These are phyloP conservation scores for Daktulosphaira vitifoliae DNA, from an alignment of 1,140 invertebrate genomes.

Conservation along the genomic window DNA sequence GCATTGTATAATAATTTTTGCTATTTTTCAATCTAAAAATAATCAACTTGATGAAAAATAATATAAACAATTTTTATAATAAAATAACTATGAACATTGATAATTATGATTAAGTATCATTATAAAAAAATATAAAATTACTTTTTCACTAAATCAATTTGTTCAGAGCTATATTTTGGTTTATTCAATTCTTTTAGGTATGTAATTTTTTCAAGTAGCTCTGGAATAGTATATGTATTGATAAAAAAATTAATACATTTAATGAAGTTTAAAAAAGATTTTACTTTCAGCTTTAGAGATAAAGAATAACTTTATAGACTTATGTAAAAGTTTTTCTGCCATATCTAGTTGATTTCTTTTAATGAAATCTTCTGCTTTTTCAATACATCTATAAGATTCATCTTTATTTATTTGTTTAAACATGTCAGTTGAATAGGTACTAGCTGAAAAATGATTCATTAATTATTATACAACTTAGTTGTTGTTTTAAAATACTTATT, in stretches of 20 bases:
- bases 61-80: not conserved
- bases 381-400: slow-evolving; percentile 80
- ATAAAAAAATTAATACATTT: not conserved
- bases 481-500: no score
- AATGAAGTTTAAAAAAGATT: not conserved
- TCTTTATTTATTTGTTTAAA: slow-evolving; percentile 88
- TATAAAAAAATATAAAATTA: not conserved
- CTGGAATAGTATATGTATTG: not conserved
- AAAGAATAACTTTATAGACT: slow-evolving; percentile 78
- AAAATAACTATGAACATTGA: no score
- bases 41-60: no score
- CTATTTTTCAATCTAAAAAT: slow-evolving; percentile 63
- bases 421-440: slow-evolving; percentile 1
- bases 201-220: not conserved
- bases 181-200: not conserved
- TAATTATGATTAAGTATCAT: no score
- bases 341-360: slow-evolving; percentile 69
- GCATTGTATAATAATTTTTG: slow-evolving; percentile 96
- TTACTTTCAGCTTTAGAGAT: slow-evolving; percentile 73
- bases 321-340: slow-evolving; percentile 77
- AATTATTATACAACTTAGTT: no score
- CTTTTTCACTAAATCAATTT: not conserved
- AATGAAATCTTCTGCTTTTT: slow-evolving; percentile 68
- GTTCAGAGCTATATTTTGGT: not conserved
- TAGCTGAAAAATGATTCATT: slow-evolving; percentile 8